Base-by-base conservation (phyloP, 2,797 vertebrate genomes). In the Odontamblyopus rebecca region DNA sequence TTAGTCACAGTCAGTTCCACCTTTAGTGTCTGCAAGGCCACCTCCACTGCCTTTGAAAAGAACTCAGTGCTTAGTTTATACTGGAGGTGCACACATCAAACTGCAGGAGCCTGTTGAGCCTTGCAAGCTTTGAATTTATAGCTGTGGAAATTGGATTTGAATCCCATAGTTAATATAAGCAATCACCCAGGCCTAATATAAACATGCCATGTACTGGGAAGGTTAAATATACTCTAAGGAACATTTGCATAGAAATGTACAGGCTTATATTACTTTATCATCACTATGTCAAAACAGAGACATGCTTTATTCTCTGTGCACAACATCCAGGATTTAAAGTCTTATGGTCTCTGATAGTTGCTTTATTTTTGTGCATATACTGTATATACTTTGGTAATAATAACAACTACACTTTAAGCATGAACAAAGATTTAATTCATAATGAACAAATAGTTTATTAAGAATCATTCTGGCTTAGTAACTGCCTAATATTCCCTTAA, bases 21-120 rank as follows among this genome's bases (percentile, higher is more conserved):
- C 71, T 60, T 8, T 66, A 59, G 67, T 18, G 44, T 48, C 60
- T 70, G 80, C 65, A 75, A 74, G 29, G 63, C 69, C 75, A 67
- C 72, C 77, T 71, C 71, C 13, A 18, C 73, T 77, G 27, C 2
- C 15, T 70, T 76, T 77, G 68, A 80, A 82, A 75, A 60, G 60
- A 75, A 65, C 12, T 75, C 61, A 73, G 67, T 78, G 16, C 63
- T 29, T 41, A 18, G 2, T 26, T n/a, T 35, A 48, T 48, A 48
- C 44, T 15, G 44, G 32, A 68, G 63, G 44, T 35, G 64, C 57
- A 76, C 68, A 69, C 29, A 54, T 35, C n/a, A 68, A 76, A 76
- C 61, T 74, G 69, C 66, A 69, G 74, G 72, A 41, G 72, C 7
- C 18, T 41, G 38, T 68, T 23, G 61, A 75, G 27, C 44, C 41